Evolutionary conservation across 2,888 invertebrate genomes (phyloP), one percentile per base, ranked within the genome.

Genomic region (Caenorhabditis sulstoni): DNA sequence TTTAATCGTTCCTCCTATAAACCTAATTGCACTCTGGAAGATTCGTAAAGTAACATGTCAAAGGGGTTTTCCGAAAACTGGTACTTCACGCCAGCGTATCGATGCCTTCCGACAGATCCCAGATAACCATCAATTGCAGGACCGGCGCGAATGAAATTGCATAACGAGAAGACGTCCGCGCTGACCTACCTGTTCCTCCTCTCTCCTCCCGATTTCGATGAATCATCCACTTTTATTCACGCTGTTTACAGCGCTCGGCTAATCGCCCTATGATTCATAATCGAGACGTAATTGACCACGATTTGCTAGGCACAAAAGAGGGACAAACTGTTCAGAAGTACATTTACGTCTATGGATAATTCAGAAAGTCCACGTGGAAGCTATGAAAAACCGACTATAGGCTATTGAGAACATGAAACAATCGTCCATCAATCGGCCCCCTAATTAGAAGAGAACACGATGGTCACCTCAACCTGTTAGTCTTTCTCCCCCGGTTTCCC

Each of bases 181-280:
- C n/a, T 61, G 68, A 64, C 62, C 58, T 76, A 62, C 67, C 62
- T 61, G 29, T 23, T 53, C 22, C 29, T 44, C 29, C 20, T 29
- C 22, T n/a, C 14, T 41, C 18, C 53, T 47, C 37, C 64, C 52
- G 44, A 47, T 61, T 61, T 47, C 55, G 53, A 65, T 74, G 61
- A 66, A 52, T 74, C 74, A 61, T 73, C 35, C 64, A 37, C 53
- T 58, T 71, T 23, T 57, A 66, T 66, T 70, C 70, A 62, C 29
- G 14, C 47, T 61, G 71, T 71, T 71, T 71, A 71, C 71, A 47
- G 39, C 62, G 53, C 14, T 18, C 44, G 50, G 71, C 71, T 71
- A 71, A 70, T 70, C 70, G 70, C 22, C n/a, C 59, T 52, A 55
- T 71, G 71, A 55, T 35, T 71, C 61, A 66, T 55, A 57, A 57